These are phyloP conservation scores for Pseudolaguvia tuberculata DNA, from an alignment of 2,113 vertebrate species.

Conservation along the genomic window DNA sequence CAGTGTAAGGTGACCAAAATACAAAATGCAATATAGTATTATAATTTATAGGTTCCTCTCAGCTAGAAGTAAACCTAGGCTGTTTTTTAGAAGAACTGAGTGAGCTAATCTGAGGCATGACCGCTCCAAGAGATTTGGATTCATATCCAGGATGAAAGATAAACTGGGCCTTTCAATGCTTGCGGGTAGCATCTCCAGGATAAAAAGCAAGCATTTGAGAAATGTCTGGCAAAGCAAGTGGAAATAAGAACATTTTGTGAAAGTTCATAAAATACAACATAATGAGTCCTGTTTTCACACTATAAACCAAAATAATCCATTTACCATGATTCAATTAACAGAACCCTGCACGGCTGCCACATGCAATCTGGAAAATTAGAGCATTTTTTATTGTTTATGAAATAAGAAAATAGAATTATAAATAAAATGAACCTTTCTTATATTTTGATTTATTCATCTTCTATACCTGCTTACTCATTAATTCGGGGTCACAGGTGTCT, in stretches of 20 bases:
- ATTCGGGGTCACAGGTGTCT: no score
- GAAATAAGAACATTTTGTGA: not conserved
- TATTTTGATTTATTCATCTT: no score
- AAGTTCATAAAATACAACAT: not conserved
- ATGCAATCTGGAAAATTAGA: no score
- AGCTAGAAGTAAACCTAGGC: not conserved
- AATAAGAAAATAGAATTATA: no score
- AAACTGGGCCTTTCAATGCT: slow-evolving; percentile 1
- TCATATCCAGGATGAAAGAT: slow-evolving; percentile 1
- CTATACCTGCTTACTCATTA: no score
- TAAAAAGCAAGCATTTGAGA: not conserved
- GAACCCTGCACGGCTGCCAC: no score
- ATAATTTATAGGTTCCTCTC: no score
- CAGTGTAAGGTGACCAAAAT: no score
- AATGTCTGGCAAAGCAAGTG: not conserved
- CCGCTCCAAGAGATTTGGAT: slow-evolving; percentile 3
- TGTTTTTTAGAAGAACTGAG: not conserved
- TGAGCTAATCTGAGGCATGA: not conserved
- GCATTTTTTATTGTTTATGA: no score
- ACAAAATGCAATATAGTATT: no score
- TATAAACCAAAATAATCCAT: not conserved
- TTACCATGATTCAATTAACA: not conserved
- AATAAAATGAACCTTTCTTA: no score
- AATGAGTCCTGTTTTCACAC: not conserved
- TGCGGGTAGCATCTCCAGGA: not conserved